A percentile compares a stretch with the other conserved stretches of the same genome.
Conservation (phyloP, 2,113 vertebrate genomes). For the Dendrocopos noguchii region DNA sequence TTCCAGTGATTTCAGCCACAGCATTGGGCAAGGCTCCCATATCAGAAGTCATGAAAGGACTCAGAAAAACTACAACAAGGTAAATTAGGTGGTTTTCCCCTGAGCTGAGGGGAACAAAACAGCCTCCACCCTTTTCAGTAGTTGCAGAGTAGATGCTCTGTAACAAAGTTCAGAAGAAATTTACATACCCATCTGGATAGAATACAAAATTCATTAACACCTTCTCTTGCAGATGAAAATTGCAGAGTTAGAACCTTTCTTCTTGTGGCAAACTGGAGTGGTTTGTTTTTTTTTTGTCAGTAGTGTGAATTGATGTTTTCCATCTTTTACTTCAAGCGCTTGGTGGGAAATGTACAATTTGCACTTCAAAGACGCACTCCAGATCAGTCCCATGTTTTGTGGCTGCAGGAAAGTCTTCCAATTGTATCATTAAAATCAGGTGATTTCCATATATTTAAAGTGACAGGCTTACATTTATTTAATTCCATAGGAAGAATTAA, state of each 20-base stretch:
- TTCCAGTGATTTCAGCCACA: background rate
- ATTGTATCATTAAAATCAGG: slow-evolving; percentile 44
- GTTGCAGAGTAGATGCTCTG: background rate
- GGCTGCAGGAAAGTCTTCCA: slow-evolving; percentile 42
- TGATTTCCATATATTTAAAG: slow-evolving; percentile 31
- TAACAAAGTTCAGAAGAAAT: slow-evolving; percentile 59
- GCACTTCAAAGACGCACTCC: slow-evolving; percentile 63
- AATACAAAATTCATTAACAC: slow-evolving; percentile 73
- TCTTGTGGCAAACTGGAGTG: slow-evolving; percentile 33
- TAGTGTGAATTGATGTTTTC: slow-evolving; percentile 70
- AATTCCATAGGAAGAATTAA: background rate
- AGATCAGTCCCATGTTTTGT: slow-evolving; percentile 18
- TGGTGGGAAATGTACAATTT: slow-evolving; percentile 69
- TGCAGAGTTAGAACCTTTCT: slow-evolving; percentile 67
- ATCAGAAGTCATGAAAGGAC: background rate
- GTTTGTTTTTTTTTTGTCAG: slow-evolving; percentile 19
- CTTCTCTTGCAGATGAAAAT: slow-evolving; percentile 56
- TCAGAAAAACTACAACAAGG: background rate
- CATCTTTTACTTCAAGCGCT: slow-evolving; percentile 57
- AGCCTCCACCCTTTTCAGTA: background rate
- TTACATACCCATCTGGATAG: slow-evolving; percentile 65
- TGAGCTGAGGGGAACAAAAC: background rate
- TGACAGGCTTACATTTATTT: slow-evolving; percentile 2
- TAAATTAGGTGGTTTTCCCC: background rate
- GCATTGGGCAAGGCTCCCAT: background rate